Evolutionary conservation across 2,797 vertebrate genomes (phyloP).

Genomic region (Neosalanx taihuensis): DNA sequence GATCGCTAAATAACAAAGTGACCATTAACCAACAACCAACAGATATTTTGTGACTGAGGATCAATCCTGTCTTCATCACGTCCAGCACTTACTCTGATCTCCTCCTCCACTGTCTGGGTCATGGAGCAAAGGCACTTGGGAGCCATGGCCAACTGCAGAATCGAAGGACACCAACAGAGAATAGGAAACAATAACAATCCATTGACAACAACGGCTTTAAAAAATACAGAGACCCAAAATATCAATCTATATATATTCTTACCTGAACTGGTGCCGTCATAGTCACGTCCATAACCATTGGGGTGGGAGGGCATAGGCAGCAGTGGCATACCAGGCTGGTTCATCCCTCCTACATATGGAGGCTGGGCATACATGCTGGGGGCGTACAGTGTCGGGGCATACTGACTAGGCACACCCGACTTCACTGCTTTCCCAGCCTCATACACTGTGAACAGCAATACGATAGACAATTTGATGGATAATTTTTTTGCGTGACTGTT

Average conservation of each 20-base stretch:
- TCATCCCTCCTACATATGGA: slow-evolving; percentile 44
- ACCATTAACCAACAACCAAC: background rate
- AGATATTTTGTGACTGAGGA: background rate
- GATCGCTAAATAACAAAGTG: too few species aligned
- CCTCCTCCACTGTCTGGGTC: slow-evolving; percentile 68
- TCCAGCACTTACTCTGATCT: slow-evolving; percentile 73
- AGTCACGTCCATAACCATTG: slow-evolving; percentile 75
- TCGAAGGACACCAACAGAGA: background rate
- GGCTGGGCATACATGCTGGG: slow-evolving; percentile 79
- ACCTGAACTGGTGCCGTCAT: slow-evolving; percentile 83
- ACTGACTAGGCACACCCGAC: slow-evolving; percentile 72
- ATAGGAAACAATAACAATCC: background rate
- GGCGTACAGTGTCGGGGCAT: slow-evolving; percentile 73
- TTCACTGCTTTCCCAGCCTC: slow-evolving; percentile 89
- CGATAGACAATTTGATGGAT: background rate
- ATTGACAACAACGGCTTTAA: background rate
- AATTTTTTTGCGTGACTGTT: too few species aligned
- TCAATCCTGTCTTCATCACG: background rate
- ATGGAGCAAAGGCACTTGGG: slow-evolving; percentile 83
- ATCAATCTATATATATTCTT: slow-evolving; percentile 5
- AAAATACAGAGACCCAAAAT: background rate
- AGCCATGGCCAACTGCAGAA: slow-evolving; percentile 80
- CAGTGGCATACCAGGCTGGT: slow-evolving; percentile 59
- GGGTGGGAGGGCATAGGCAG: slow-evolving; percentile 64
- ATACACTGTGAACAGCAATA: slow-evolving; percentile 74